A percentile compares a stretch with the other conserved stretches of the same genome.
phyloP scores from a whole-genome alignment of 2,888 invertebrate species.

The Melanostoma mellinum region DNA sequence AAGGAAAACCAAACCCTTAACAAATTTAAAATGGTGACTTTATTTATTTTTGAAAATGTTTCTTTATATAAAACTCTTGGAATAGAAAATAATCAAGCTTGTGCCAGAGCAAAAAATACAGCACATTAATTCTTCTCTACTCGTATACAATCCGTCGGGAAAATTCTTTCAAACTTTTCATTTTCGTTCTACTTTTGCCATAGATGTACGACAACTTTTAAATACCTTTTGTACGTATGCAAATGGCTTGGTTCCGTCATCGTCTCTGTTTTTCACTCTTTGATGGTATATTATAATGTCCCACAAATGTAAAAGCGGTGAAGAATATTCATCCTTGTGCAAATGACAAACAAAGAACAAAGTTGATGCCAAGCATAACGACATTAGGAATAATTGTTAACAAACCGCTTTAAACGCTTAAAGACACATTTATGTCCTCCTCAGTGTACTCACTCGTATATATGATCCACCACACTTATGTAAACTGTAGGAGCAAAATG shows the following conservation, averaged over 20 bases:
- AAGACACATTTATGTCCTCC: constrained; percentile 61
- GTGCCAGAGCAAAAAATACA: too few species aligned
- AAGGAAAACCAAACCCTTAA: too few species aligned
- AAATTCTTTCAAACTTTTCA: too few species aligned
- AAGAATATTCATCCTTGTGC: constrained; percentile 55
- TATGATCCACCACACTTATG: constrained; percentile 18
- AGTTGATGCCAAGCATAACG: constrained; percentile 68
- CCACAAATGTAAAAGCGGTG: not conserved
- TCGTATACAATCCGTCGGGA: too few species aligned
- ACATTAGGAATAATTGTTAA: constrained; percentile 72
- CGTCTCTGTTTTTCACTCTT: constrained; percentile 30
- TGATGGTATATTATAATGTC: not conserved
- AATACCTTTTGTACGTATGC: too few species aligned
- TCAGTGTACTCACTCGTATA: constrained; percentile 5
- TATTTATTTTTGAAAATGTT: too few species aligned
- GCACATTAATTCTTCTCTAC: too few species aligned
- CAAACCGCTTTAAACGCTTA: constrained; percentile 71
- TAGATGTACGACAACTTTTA: too few species aligned
- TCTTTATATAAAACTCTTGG: too few species aligned
- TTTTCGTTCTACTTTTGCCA: too few species aligned
- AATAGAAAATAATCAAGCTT: too few species aligned
- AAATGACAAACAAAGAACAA: constrained; percentile 63
- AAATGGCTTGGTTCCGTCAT: constrained; percentile 55
- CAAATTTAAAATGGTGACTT: too few species aligned
- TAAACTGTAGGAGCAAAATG: constrained; percentile 39